A percentile compares a stretch with the other conserved stretches of the same genome.
Conservation (phyloP, 30 jellyfish, hydroid and myxozoan species). For the Aurelia coerulea region DNA sequence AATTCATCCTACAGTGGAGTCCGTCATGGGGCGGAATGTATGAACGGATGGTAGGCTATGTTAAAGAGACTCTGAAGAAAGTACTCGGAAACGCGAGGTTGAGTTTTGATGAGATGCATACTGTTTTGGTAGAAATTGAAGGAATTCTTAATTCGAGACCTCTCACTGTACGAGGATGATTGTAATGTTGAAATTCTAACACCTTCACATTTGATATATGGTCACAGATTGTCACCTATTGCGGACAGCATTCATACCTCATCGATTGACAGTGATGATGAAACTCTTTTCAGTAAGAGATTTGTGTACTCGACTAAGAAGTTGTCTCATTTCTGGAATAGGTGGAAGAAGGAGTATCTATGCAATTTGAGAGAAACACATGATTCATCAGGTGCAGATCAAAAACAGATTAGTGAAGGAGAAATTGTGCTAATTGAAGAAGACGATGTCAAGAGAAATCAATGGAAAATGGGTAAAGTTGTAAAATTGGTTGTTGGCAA, state of each 20-base stretch:
- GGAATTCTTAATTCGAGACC: constrained; percentile 15
- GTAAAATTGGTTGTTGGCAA: constrained; percentile 16
- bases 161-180: neutral
- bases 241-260: too few relatives aligned
- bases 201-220: constrained; percentile 26
- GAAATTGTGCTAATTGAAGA: constrained; percentile 40
- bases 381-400: neutral
- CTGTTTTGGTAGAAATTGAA: constrained; percentile 36
- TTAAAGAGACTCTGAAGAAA: constrained; percentile 8
- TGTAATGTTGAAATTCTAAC: constrained; percentile 32
- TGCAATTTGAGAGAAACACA: constrained; percentile 42
- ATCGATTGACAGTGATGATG: neutral
- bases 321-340: constrained; percentile 45
- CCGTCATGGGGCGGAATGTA: constrained; percentile 51
- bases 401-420: constrained; percentile 11
- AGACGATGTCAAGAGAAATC: constrained; percentile 33
- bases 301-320: constrained; percentile 1
- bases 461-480: constrained; percentile 36
- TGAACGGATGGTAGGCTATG: constrained; percentile 29
- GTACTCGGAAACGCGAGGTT: constrained; percentile 35
- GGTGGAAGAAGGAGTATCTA: constrained; percentile 62
- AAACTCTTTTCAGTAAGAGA: constrained; percentile 12
- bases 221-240: constrained; percentile 14
- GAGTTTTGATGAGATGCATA: constrained; percentile 23
- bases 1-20: constrained; percentile 14